Conservation (phyloP, 92 coral and sea anemone genomes). For the Porites cylindrica region DNA sequence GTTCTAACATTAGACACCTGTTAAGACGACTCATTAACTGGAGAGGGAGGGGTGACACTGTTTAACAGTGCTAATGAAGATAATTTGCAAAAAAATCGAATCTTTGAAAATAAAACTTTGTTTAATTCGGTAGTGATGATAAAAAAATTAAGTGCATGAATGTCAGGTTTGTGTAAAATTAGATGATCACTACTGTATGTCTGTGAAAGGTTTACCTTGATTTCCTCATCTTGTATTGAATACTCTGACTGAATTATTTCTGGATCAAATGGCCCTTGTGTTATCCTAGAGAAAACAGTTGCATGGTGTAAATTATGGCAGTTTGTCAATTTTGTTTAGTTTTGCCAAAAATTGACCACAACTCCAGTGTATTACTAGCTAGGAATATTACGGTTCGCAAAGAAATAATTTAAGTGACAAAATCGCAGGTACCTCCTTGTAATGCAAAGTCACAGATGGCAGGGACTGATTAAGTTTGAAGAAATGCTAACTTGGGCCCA, state of each 20-base stretch:
- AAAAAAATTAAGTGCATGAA: neutral
- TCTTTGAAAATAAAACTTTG: no score
- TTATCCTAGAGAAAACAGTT: constrained; percentile 70
- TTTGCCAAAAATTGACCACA: neutral
- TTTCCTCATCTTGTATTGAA: constrained; percentile 90
- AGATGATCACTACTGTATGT: neutral
- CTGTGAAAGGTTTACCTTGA: constrained; percentile 69
- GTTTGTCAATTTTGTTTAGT: neutral
- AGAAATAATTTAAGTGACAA: no score
- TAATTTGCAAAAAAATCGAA: no score
- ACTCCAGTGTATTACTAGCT: neutral
- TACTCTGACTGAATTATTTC: constrained; percentile 86
- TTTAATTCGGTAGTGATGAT: no score
- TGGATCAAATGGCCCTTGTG: constrained; percentile 95
- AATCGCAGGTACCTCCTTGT: no score
- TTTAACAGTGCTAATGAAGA: no score
- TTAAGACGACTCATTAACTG: no score
- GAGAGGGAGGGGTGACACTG: no score
- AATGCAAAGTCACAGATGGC: no score
- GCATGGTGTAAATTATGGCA: neutral
- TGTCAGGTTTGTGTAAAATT: neutral
- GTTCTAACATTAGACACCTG: no score
- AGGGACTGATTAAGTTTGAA: no score
- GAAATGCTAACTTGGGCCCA: no score
- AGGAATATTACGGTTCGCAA: accelerated